Percentiles rank a stretch among this genome's conserved stretches.
Evolutionary conservation across 2,113 vertebrate genomes (phyloP).

Genomic region (Echinops telfairi): DNA sequence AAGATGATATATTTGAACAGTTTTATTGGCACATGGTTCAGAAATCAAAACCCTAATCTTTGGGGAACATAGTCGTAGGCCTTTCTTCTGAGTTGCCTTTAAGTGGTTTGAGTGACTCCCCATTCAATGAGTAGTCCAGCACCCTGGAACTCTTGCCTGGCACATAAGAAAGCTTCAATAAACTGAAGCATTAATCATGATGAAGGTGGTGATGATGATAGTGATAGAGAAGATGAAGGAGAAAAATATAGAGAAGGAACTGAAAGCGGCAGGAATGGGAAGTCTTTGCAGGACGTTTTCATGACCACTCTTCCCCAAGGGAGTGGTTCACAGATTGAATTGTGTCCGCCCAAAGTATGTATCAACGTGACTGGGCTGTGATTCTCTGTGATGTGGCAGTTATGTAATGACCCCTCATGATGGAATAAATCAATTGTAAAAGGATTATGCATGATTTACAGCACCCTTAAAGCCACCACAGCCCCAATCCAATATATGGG

Average conservation of each 20-base stretch:
- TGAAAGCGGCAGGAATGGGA: background rate
- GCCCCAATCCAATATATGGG: too few species aligned
- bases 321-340: too few species aligned
- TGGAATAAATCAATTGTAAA: too few species aligned
- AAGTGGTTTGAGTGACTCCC: background rate
- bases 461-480: too few species aligned
- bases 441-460: too few species aligned
- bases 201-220: background rate
- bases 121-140: background rate
- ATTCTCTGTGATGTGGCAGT: too few species aligned
- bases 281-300: background rate
- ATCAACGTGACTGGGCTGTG: too few species aligned
- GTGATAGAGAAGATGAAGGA: conserved; percentile 1
- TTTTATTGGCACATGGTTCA: too few species aligned
- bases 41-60: background rate
- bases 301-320: background rate
- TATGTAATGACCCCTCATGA: too few species aligned
- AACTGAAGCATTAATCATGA: background rate
- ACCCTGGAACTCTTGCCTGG: background rate
- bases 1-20: background rate
- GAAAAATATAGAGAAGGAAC: background rate
- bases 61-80: background rate
- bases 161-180: background rate
- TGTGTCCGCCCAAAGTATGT: too few species aligned
- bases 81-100: background rate